Base-by-base conservation (phyloP, 2,113 vertebrate genomes). In the Carassius auratus region DNA sequence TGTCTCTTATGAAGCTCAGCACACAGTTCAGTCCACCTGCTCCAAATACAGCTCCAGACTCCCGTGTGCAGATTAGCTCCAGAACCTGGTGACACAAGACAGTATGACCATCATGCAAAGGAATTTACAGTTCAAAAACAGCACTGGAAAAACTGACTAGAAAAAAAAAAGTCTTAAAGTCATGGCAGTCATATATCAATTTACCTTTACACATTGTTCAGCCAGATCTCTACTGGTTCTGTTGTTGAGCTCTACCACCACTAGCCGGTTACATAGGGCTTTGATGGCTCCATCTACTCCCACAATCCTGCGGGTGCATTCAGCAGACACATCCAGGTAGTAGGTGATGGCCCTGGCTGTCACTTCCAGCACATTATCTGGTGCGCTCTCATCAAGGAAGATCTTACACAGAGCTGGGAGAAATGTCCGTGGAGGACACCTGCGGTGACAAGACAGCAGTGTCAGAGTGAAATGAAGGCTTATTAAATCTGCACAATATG, bases 231-330 rank as follows among this genome's bases (percentile, higher is more conserved):
- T 94, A 93, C 98, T 99, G 1, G 98, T 99, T 84, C 98, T 93
- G 92, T 99, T 99, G 94, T 99, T 99, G 78, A 99, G 97, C 93
- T 99, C 98, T 86, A 99, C 98, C 86, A 99, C 98, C 89, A 99
- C 98, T 92, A 99, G 94, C 26, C 98, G 96, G 93, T 99, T 99
- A 93, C 98, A 99, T 88, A 99, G 96, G 76, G 98, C 97, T 94
- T 99, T 99, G 92, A 99, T 99, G 89, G 98, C 98, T 82, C 98
- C 98, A 89, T 99, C 98, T 80, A 99, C 98, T 2, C 98, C 98
- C 86, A 99, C 98, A 74, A 99, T 99, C 90, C 98, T 95, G 17
- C 98, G 95, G 19, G 98, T 99, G 89, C 98, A 99, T 87, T 99
- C 98, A 0, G 98, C 98, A 0, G 98, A 99, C 69, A 99, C 98